Base-by-base conservation (phyloP, 2,888 invertebrate genomes). In the Plagodis pulveraria region DNA sequence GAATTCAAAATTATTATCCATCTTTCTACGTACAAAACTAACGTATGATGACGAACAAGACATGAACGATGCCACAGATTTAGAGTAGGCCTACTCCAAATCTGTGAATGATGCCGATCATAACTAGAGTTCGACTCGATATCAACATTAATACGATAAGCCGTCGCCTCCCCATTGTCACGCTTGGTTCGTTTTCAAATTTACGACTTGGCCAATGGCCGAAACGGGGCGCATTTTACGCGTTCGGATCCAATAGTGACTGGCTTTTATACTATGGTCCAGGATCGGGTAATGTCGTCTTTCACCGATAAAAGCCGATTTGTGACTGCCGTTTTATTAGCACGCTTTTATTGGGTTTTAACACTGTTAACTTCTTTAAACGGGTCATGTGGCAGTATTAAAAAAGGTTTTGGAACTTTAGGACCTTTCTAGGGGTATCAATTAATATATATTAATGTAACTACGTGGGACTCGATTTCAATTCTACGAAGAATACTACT, bases 141-240 rank as follows among this genome's bases (percentile, higher is more conserved):
- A 22, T 22, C 22, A 22, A 22, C 22, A 22, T 22, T 22, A 22
- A 22, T 42, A 35, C 56, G 48, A 56, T 60, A 57, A 61, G 50
- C 51, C 54, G 50, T 54, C 69, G 12, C 22, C 52, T 44, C 56
- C 56, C 69, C 67, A 76, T 77, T 74, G 81, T 69, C 67, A 59
- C 72, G 54, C 46, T 54, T 36, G 36, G 54, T 59, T 59, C 74
- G 76, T 80, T 83, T 79, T 76, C 73, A 76, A 81, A 84, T 83
- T 83, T 83, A 83, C 77, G 81, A 76, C 62, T 63, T 66, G 67
- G 69, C 71, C 74, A 73, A 72, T 72, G 72, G 67, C 71, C 72
- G 72, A 70, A 66, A 70, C 75, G 69, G 50, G 50, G 50, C 50
- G 58, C 58, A 70, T 40, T 75, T 74, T 72, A 63, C 66, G 66